These are phyloP conservation scores for Leptonema lineaticorne DNA, from an alignment of 1,140 invertebrate genomes.

Conservation along the genomic window DNA sequence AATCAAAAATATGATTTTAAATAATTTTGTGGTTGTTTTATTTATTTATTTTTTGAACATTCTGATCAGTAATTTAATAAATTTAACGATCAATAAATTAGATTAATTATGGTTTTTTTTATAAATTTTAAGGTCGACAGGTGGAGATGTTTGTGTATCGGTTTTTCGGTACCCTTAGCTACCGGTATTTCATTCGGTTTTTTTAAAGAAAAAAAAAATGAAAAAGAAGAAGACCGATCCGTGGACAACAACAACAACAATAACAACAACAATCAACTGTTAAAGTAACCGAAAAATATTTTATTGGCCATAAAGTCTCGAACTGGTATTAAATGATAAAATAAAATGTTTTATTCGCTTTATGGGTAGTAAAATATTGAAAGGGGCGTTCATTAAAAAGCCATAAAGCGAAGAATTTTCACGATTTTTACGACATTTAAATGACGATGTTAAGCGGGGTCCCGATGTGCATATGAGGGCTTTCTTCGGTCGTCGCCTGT, in stretches of 20 bases:
- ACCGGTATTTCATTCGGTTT: not conserved
- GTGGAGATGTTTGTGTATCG: not conserved
- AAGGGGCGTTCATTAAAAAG: slow-evolving; percentile 19
- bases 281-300: slow-evolving; percentile 1
- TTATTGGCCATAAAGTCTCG: not conserved
- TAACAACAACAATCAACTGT: not conserved
- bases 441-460: slow-evolving; percentile 8
- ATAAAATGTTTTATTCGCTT: slow-evolving; percentile 8
- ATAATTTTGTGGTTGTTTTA: no score
- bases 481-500: no score
- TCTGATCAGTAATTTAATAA: not conserved
- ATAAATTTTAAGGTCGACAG: not conserved
- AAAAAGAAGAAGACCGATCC: no score
- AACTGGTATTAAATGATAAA: slow-evolving; percentile 1
- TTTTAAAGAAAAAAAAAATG: no score
- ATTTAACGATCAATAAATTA: not conserved
- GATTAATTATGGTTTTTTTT: not conserved
- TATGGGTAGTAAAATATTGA: slow-evolving; percentile 13
- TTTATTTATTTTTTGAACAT: no score
- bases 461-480: not conserved
- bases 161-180: not conserved
- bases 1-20: no score
- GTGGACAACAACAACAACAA: not conserved
- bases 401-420: slow-evolving; percentile 16
- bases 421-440: slow-evolving; percentile 16